These are phyloP conservation scores for Polydrusus tereticollis DNA, from an alignment of 2,888 invertebrate genomes.

Conservation along the genomic window DNA sequence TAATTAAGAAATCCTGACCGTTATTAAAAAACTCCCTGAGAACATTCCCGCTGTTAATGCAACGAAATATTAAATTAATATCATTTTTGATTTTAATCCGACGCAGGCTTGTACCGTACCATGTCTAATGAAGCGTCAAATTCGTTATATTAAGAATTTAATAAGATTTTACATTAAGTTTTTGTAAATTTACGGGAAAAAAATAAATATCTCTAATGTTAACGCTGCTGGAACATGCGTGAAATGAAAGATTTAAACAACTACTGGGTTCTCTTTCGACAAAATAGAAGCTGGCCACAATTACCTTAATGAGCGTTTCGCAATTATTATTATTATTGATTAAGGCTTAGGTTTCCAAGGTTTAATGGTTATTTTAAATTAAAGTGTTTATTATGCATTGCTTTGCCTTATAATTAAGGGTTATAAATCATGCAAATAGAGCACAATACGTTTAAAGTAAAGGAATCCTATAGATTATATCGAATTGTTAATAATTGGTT, in stretches of 20 bases:
- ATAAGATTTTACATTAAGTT: slow-evolving; percentile 26
- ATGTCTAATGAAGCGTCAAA: slow-evolving; percentile 28
- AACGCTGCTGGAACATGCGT: slow-evolving; percentile 33
- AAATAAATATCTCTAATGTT: too few species aligned
- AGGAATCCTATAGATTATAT: too few species aligned
- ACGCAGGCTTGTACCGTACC: slow-evolving; percentile 12
- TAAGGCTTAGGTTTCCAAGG: neutral
- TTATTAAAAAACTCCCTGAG: slow-evolving; percentile 19
- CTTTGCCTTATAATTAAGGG: neutral
- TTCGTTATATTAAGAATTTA: slow-evolving; percentile 37
- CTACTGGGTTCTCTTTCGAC: slow-evolving; percentile 18
- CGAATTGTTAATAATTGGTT: too few species aligned
- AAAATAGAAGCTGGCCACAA: slow-evolving; percentile 39
- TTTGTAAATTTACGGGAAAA: neutral
- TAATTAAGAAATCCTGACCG: slow-evolving; percentile 31
- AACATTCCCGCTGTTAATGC: slow-evolving; percentile 22
- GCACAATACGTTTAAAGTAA: too few species aligned
- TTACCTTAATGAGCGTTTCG: slow-evolving; percentile 32
- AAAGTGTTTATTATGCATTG: neutral
- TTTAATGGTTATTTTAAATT: slow-evolving; percentile 10
- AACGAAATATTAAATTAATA: slow-evolving; percentile 31
- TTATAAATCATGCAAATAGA: neutral
- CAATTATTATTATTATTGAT: slow-evolving; percentile 17
- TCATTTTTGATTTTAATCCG: slow-evolving; percentile 36
- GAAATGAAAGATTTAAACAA: slow-evolving; percentile 45